phyloP scores from a whole-genome alignment of 2,888 invertebrate species.

The Arenicola marina region DNA sequence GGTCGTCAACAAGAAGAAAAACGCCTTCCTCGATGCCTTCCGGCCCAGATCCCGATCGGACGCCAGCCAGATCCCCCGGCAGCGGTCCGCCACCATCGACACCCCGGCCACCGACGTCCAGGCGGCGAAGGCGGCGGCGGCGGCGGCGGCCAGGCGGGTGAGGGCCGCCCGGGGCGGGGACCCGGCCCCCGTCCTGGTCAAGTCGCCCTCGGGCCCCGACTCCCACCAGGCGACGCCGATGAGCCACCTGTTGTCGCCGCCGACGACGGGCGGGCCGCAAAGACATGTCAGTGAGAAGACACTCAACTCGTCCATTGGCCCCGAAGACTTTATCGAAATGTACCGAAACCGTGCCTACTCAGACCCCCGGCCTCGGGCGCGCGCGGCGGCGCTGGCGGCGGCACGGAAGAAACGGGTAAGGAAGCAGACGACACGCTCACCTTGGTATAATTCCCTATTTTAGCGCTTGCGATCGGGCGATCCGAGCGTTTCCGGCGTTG shows the following conservation, averaged over 20 bases:
- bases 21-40: slow-evolving; percentile 1
- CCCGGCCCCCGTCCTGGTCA: neutral
- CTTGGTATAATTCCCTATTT: too few species aligned
- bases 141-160: neutral
- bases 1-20: neutral
- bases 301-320: slow-evolving; percentile 4
- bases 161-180: neutral
- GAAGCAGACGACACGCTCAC: too few species aligned
- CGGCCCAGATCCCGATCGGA: too few species aligned
- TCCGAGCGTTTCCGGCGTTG: too few species aligned
- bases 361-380: slow-evolving; percentile 19
- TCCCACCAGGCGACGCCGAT: slow-evolving; percentile 2
- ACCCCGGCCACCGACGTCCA: neutral
- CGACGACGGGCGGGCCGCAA: neutral
- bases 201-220: neutral
- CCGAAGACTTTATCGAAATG: slow-evolving; percentile 28
- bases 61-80: neutral
- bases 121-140: neutral
- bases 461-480: too few species aligned
- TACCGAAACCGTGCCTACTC: slow-evolving; percentile 34
- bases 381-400: slow-evolving; percentile 1
- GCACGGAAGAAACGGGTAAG: neutral
- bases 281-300: neutral
- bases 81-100: neutral
- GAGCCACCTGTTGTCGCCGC: slow-evolving; percentile 6